A percentile compares a stretch with the other conserved stretches of the same genome.
Conservation (phyloP, 2,888 invertebrate species). For the Tetragonisca angustula region DNA sequence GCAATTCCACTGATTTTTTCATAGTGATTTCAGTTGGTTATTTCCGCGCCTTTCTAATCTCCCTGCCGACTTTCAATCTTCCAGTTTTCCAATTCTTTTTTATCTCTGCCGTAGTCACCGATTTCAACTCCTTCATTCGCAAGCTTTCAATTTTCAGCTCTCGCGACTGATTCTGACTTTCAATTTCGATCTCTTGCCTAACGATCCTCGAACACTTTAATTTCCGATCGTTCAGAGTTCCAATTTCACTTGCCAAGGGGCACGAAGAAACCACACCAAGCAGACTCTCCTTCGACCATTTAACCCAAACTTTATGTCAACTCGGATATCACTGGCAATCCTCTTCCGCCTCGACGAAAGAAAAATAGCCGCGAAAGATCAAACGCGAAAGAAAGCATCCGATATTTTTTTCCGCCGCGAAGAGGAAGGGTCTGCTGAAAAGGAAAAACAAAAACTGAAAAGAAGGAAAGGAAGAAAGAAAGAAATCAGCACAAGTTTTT, state of each 20-base stretch:
- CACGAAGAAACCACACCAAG: not conserved
- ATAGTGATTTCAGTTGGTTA: too few relatives aligned
- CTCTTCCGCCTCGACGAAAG: not conserved
- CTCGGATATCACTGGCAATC: not conserved
- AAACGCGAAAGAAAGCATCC: constrained; percentile 2
- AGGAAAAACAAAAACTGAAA: constrained; percentile 3
- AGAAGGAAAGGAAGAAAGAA: not conserved
- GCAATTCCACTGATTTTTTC: too few relatives aligned
- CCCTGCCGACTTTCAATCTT: too few relatives aligned
- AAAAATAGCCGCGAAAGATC: constrained; percentile 28
- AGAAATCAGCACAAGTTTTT: constrained; percentile 34
- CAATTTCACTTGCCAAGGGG: not conserved
- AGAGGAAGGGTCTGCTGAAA: not conserved
- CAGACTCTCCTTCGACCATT: not conserved
- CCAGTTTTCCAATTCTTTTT: not conserved
- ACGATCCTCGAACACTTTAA: too few relatives aligned
- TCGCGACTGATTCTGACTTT: too few relatives aligned
- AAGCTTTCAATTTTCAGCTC: too few relatives aligned
- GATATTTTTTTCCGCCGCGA: not conserved
- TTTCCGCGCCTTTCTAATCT: too few relatives aligned
- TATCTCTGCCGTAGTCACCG: too few relatives aligned
- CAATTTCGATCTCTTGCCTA: too few relatives aligned
- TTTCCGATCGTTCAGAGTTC: not conserved
- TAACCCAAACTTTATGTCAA: not conserved
- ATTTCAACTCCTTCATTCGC: too few relatives aligned